A percentile compares a stretch with the other conserved stretches of the same genome.
phyloP scores from a whole-genome alignment of 2,113 vertebrate genomes.

The Tenebrosternarchus preto region DNA sequence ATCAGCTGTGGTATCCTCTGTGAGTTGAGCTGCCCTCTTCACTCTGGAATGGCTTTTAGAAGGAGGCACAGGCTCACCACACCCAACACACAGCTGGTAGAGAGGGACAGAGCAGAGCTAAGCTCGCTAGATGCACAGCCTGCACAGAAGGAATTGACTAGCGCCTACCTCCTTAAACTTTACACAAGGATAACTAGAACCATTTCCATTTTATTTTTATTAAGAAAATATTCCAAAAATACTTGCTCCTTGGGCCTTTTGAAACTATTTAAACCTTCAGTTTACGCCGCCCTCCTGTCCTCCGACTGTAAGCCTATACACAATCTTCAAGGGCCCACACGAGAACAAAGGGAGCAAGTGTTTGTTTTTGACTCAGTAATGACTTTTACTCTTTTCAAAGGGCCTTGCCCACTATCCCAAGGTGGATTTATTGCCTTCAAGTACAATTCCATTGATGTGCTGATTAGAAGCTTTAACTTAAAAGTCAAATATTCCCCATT shows the following conservation, averaged over 20 bases:
- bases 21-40: too few species aligned
- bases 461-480: conserved; percentile 44
- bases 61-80: too few species aligned
- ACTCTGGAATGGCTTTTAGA: too few species aligned
- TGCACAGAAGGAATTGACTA: background rate
- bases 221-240: too few species aligned
- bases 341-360: conserved; percentile 28
- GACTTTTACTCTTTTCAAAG: conserved; percentile 37
- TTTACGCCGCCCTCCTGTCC: background rate
- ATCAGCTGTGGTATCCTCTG: too few species aligned
- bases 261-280: background rate
- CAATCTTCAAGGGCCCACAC: background rate
- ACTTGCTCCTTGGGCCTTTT: background rate
- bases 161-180: background rate
- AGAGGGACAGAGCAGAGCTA: too few species aligned
- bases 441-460: conserved; percentile 44
- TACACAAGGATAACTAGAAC: background rate
- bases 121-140: too few species aligned
- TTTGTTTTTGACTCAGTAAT: conserved; percentile 41
- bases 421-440: conserved; percentile 22
- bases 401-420: conserved; percentile 1
- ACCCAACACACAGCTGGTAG: too few species aligned
- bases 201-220: background rate
- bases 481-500: conserved; percentile 26
- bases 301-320: background rate